These are phyloP conservation scores for Merluccius polli DNA, from an alignment of 2,797 vertebrate species.

Conservation along the genomic window DNA sequence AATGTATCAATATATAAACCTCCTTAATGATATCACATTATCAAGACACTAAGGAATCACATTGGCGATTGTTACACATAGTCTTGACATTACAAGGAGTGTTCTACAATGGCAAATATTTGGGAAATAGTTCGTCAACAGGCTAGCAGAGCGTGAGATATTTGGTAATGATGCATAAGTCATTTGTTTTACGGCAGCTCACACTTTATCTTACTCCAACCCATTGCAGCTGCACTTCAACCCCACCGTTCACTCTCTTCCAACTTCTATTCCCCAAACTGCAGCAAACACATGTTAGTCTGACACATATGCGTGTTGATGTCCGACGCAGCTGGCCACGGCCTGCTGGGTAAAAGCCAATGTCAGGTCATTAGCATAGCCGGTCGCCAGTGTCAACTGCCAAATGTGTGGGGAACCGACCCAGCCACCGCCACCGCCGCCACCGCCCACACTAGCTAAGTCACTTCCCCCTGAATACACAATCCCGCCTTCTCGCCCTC, in stretches of 20 bases:
- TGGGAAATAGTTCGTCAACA: conserved; percentile 43
- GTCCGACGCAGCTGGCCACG: conserved; percentile 67
- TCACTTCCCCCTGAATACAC: conserved; percentile 1
- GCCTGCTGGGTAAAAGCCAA: conserved; percentile 60
- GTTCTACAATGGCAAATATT: conserved; percentile 35
- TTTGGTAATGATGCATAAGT: conserved; percentile 69
- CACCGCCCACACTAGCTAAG: conserved; percentile 6
- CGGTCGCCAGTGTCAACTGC: conserved; percentile 57
- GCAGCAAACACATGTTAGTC: conserved; percentile 66
- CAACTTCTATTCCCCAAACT: conserved; percentile 61
- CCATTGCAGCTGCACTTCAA: conserved; percentile 66
- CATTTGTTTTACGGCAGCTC: conserved; percentile 65
- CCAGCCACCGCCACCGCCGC: conserved; percentile 19
- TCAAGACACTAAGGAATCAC: not conserved
- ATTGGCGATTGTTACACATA: not conserved
- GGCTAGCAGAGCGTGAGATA: conserved; percentile 57
- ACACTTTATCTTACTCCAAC: conserved; percentile 62
- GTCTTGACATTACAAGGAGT: conserved; percentile 17
- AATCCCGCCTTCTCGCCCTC: conserved; percentile 11
- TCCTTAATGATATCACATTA: not conserved
- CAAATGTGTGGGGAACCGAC: conserved; percentile 37
- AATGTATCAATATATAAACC: not conserved
- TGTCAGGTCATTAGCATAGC: conserved; percentile 71
- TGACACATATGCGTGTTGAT: conserved; percentile 65
- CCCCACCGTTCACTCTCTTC: conserved; percentile 26